These are phyloP conservation scores for Diogma glabrata DNA, from an alignment of 2,888 invertebrate genomes.

Conservation along the genomic window DNA sequence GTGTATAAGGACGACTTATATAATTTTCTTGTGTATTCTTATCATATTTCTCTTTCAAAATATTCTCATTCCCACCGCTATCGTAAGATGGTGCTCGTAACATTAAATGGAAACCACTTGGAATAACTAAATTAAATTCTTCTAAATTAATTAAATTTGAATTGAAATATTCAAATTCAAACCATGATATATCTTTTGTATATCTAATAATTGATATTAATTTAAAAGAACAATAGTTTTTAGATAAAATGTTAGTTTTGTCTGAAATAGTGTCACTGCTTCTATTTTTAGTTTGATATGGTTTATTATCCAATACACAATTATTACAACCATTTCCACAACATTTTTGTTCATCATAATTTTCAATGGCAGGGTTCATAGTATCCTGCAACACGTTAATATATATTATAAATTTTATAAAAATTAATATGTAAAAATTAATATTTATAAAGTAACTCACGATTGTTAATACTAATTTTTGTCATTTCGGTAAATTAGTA, in stretches of 20 bases:
- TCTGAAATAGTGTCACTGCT: not conserved
- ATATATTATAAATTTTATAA: too few species aligned
- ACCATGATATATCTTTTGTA: not conserved
- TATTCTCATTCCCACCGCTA: not conserved
- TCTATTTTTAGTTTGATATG: not conserved
- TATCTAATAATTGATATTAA: not conserved
- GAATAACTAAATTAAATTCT: not conserved
- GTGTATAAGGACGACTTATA: slow-evolving; percentile 30
- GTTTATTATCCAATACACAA: not conserved
- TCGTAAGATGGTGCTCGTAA: not conserved
- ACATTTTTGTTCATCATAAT: not conserved
- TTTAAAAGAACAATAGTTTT: not conserved
- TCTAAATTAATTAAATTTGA: not conserved
- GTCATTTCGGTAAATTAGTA: too few species aligned
- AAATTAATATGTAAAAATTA: too few species aligned
- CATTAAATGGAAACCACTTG: not conserved
- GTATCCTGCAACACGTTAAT: too few species aligned
- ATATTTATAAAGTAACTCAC: too few species aligned
- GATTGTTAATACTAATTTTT: too few species aligned
- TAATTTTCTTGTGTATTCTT: not conserved
- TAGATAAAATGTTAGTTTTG: not conserved
- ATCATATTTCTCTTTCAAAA: not conserved
- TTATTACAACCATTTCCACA: slow-evolving; percentile 8
- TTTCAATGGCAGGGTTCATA: too few species aligned
- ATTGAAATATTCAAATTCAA: not conserved